phyloP scores from a whole-genome alignment of 2,113 vertebrate genomes.

The Orcinus orca region DNA sequence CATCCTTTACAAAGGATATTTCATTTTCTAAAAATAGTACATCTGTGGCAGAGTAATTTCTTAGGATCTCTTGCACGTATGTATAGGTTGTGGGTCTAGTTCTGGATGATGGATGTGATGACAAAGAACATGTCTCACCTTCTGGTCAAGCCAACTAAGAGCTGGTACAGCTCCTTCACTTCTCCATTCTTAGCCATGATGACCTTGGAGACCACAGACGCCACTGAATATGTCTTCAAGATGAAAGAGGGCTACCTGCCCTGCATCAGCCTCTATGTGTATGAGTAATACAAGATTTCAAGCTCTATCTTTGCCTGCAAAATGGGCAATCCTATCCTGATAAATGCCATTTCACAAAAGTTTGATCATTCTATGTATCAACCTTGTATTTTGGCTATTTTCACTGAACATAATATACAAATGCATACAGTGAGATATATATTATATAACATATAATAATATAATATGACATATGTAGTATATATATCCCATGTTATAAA shows the following conservation, averaged over 20 bases:
- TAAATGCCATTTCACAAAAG: not conserved
- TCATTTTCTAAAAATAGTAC: not conserved
- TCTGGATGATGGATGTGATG: not conserved
- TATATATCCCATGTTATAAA: not conserved
- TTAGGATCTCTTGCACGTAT: not conserved
- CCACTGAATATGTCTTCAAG: not conserved
- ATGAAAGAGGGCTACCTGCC: not conserved
- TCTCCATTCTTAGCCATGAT: not conserved
- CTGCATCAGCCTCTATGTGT: not conserved
- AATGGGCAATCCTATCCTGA: not conserved
- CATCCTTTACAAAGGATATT: not conserved
- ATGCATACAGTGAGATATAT: too few relatives aligned
- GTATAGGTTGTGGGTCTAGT: not conserved
- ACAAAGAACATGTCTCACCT: not conserved
- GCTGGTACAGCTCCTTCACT: accelerated
- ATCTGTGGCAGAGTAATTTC: not conserved
- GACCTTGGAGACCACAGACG: not conserved
- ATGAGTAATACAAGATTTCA: not conserved
- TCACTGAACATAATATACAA: not conserved
- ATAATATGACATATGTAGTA: not conserved
- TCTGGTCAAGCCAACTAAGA: not conserved
- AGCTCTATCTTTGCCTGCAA: not conserved
- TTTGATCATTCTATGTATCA: not conserved
- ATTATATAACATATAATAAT: not conserved
- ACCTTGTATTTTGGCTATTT: not conserved